phyloP scores from a whole-genome alignment of 1,140 invertebrate genomes.

The Atta texana region DNA sequence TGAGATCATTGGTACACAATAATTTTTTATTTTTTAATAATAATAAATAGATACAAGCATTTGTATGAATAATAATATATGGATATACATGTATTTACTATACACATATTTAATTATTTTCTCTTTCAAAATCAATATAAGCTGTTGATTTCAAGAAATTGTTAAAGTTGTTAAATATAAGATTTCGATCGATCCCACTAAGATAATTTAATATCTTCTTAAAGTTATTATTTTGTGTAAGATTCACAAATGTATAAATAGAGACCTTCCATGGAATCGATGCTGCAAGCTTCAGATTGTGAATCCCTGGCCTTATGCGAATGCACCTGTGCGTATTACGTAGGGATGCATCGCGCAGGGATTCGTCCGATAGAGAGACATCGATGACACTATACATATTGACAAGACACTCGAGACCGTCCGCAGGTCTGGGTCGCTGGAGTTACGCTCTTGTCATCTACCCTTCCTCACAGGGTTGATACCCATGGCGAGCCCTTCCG shows the following conservation, averaged over 20 bases:
- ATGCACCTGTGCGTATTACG: conserved; percentile 56
- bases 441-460: conserved; percentile 36
- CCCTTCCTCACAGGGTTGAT: conserved; percentile 58
- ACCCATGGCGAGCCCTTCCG: conserved; percentile 24
- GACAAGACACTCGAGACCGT: conserved; percentile 84
- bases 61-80: too few relatives aligned
- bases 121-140: neutral
- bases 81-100: neutral
- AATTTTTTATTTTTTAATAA: neutral
- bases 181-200: neutral
- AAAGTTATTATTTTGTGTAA: neutral
- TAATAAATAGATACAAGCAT: neutral
- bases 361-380: conserved; percentile 82
- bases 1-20: neutral
- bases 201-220: neutral
- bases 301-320: conserved; percentile 20
- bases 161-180: neutral
- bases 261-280: neutral
- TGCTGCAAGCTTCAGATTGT: conserved; percentile 18
- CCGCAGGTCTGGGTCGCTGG: conserved; percentile 73
- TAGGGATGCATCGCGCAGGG: conserved; percentile 67
- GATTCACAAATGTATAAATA: neutral
- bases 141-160: neutral
- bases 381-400: conserved; percentile 86
- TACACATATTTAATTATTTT: neutral